Conservation (phyloP, 2,113 vertebrate species). For the Festucalex cinctus region DNA sequence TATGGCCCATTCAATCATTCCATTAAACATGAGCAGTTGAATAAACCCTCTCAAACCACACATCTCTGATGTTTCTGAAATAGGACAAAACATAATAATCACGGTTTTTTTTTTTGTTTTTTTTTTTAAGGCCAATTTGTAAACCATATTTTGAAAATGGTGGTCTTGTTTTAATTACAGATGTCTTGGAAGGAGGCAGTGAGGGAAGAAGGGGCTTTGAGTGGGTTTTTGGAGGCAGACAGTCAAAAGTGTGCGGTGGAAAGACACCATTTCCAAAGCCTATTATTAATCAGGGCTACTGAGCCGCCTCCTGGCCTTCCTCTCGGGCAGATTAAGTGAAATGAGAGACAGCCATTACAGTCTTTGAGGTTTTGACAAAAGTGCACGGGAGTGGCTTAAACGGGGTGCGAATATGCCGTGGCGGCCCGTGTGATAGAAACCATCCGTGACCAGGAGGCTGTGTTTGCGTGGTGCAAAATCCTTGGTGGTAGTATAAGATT, state of each 20-base stretch:
- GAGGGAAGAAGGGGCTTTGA: conserved; percentile 12
- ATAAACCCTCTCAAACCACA: conserved; percentile 3
- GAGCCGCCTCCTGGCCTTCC: conserved; percentile 65
- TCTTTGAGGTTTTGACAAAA: conserved; percentile 50
- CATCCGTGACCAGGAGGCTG: too few species aligned
- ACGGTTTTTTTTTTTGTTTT: too few species aligned
- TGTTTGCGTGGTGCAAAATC: too few species aligned
- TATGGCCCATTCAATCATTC: conserved; percentile 36
- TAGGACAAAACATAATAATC: conserved; percentile 15
- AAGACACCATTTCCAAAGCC: conserved; percentile 60
- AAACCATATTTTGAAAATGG: conserved; percentile 58
- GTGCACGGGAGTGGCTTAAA: conserved; percentile 47
- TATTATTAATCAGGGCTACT: conserved; percentile 73
- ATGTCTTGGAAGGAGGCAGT: conserved; percentile 36
- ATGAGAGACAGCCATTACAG: conserved; percentile 70
- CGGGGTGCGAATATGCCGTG: conserved; percentile 42
- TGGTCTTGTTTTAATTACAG: conserved; percentile 51
- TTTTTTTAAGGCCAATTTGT: conserved; percentile 50
- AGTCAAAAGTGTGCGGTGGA: conserved; percentile 52
- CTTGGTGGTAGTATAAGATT: background rate
- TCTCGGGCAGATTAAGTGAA: conserved; percentile 74
- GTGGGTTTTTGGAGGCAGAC: conserved; percentile 45
- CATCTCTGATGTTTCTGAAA: conserved; percentile 12
- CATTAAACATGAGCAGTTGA: background rate
- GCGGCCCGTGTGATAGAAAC: conserved; percentile 14